Conservation (phyloP, 2,113 vertebrate genomes). For the Hylia prasina region DNA sequence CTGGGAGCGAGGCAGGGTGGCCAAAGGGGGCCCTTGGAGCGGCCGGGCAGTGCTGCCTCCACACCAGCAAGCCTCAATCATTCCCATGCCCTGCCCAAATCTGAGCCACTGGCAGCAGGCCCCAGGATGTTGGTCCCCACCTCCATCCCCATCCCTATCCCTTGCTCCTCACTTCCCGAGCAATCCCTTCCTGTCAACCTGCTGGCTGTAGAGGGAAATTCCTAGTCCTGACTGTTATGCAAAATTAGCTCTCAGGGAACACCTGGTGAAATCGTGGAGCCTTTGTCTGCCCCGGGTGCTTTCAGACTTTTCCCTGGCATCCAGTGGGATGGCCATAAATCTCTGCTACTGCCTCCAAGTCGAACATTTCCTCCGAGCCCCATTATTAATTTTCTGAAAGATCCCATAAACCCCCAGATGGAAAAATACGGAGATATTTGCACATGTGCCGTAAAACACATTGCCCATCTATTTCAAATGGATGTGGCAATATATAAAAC, state of each 20-base stretch:
- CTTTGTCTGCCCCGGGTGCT: not conserved
- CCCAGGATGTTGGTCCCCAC: not conserved
- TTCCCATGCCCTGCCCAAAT: not conserved
- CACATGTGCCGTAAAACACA: constrained; percentile 44
- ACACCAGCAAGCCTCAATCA: not conserved
- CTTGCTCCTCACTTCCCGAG: not conserved
- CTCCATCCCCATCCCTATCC: not conserved
- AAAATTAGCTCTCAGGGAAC: not conserved
- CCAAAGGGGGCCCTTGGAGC: accelerated
- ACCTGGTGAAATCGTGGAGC: not conserved
- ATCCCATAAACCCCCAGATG: constrained; percentile 57
- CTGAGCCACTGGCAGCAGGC: not conserved
- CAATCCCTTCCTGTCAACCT: not conserved
- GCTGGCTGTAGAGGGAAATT: not conserved
- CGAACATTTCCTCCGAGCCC: constrained; percentile 58
- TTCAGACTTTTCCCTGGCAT: constrained; percentile 48
- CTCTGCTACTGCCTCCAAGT: constrained; percentile 8
- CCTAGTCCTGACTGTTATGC: not conserved
- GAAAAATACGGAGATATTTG: constrained; percentile 53
- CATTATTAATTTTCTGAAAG: constrained; percentile 63
- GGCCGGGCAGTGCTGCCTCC: accelerated
- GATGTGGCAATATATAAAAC: constrained; percentile 63
- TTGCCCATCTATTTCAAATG: constrained; percentile 57
- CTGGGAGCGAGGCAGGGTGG: not conserved
- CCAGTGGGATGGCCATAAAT: not conserved